A percentile compares a stretch with the other conserved stretches of the same genome.
These are phyloP conservation scores for Hesperia comma DNA, from an alignment of 2,888 invertebrate genomes.

Conservation along the genomic window DNA sequence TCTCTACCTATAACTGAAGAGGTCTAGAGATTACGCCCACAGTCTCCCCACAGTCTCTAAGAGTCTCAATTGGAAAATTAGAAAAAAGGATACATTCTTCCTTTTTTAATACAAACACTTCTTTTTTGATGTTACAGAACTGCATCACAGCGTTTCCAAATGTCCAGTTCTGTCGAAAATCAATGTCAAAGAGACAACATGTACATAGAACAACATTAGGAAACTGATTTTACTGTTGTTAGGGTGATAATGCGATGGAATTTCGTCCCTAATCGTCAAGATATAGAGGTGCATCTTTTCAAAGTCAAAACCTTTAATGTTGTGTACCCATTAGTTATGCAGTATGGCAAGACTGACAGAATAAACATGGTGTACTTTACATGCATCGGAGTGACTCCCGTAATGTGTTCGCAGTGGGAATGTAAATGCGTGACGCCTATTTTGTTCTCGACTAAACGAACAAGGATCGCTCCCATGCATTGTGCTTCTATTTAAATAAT, in stretches of 20 bases:
- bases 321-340: constrained; percentile 72
- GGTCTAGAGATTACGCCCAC: no score
- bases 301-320: constrained; percentile 46
- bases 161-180: constrained; percentile 67
- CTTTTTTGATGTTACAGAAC: no score
- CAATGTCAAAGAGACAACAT: constrained; percentile 77
- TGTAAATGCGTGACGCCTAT: constrained; percentile 71
- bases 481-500: constrained; percentile 35
- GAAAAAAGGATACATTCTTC: no score
- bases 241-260: constrained; percentile 44
- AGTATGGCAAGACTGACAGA: constrained; percentile 75
- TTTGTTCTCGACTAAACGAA: constrained; percentile 55
- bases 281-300: constrained; percentile 13
- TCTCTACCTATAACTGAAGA: no score
- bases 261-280: constrained; percentile 51
- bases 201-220: constrained; percentile 58
- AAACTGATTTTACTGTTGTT: constrained; percentile 62
- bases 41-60: no score
- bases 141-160: constrained; percentile 44
- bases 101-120: no score
- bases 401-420: constrained; percentile 77
- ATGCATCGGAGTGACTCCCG: constrained; percentile 80
- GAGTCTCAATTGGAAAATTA: no score
- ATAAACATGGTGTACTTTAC: constrained; percentile 80
- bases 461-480: constrained; percentile 52